Evolutionary conservation across 1,140 invertebrate genomes (phyloP).

Genomic region (Pomacea maculata): DNA sequence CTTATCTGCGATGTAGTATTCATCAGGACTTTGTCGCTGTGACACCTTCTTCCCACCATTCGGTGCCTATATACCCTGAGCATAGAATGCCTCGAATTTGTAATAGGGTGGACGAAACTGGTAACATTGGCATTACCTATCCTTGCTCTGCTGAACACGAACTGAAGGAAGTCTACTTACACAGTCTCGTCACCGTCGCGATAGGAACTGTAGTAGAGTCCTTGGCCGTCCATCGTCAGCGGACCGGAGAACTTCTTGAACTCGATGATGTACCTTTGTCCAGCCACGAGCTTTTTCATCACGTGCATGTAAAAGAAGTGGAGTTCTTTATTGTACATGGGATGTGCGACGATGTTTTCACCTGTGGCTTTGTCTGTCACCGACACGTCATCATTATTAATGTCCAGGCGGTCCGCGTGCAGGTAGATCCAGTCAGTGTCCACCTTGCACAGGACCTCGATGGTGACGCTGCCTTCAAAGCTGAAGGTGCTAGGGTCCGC

Average conservation of each 20-base stretch:
- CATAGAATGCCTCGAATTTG: too few relatives aligned
- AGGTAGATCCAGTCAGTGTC: slow-evolving; percentile 74
- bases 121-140: too few relatives aligned
- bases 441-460: slow-evolving; percentile 70
- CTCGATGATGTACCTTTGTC: slow-evolving; percentile 71
- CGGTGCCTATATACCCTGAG: too few relatives aligned
- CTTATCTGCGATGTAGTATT: too few relatives aligned
- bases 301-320: slow-evolving; percentile 76
- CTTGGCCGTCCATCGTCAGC: slow-evolving; percentile 75
- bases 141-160: too few relatives aligned
- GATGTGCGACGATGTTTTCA: slow-evolving; percentile 35
- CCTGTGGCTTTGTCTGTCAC: neutral
- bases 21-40: too few relatives aligned
- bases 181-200: slow-evolving; percentile 40
- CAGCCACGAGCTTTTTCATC: slow-evolving; percentile 65
- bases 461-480: slow-evolving; percentile 77
- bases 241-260: slow-evolving; percentile 74
- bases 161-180: slow-evolving; percentile 37
- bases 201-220: slow-evolving; percentile 58
- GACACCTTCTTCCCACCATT: too few relatives aligned
- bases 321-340: slow-evolving; percentile 67
- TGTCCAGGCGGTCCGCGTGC: slow-evolving; percentile 65
- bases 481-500: slow-evolving; percentile 50
- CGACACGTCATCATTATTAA: slow-evolving; percentile 9
- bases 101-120: too few relatives aligned